These are phyloP conservation scores for Anas bahamensis DNA, from an alignment of 2,797 vertebrate species.

Conservation along the genomic window DNA sequence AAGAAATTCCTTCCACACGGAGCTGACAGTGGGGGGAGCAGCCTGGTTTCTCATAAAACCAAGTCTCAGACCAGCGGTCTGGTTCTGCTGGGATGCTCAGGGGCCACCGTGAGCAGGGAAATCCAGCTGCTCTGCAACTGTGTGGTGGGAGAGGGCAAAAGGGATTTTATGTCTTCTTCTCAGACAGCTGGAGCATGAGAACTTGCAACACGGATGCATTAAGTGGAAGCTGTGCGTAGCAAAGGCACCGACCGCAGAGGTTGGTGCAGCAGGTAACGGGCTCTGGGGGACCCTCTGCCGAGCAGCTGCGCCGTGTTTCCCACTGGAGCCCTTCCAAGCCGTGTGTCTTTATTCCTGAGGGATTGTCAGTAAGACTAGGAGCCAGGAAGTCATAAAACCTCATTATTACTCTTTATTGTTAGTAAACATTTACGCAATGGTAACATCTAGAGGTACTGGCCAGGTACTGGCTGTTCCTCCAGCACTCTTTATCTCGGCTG, in stretches of 20 bases:
- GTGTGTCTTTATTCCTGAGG: not conserved
- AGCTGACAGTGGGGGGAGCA: not conserved
- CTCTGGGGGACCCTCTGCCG: not conserved
- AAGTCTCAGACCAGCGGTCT: not conserved
- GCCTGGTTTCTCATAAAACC: not conserved
- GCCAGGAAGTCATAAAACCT: constrained; percentile 59
- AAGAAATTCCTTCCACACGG: not conserved
- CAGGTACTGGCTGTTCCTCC: not conserved
- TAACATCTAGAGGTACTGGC: not conserved
- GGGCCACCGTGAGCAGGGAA: not conserved
- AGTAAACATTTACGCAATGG: constrained; percentile 12
- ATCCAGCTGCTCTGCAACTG: not conserved
- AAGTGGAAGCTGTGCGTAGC: not conserved
- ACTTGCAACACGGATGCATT: not conserved
- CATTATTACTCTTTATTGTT: constrained; percentile 42
- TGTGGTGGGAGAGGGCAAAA: not conserved
- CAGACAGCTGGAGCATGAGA: constrained; percentile 35
- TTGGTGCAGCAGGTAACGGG: constrained; percentile 30
- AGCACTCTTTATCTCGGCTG: not conserved
- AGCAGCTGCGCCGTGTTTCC: constrained; percentile 8
- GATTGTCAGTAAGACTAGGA: constrained; percentile 52
- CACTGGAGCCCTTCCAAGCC: constrained; percentile 43
- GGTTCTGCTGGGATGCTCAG: not conserved
- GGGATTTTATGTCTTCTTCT: not conserved
- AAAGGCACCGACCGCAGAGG: not conserved